Percentiles rank a stretch among this genome's conserved stretches.
phyloP scores from a whole-genome alignment of 2,888 invertebrate genomes.

The Parapristionchus giblindavisi region DNA sequence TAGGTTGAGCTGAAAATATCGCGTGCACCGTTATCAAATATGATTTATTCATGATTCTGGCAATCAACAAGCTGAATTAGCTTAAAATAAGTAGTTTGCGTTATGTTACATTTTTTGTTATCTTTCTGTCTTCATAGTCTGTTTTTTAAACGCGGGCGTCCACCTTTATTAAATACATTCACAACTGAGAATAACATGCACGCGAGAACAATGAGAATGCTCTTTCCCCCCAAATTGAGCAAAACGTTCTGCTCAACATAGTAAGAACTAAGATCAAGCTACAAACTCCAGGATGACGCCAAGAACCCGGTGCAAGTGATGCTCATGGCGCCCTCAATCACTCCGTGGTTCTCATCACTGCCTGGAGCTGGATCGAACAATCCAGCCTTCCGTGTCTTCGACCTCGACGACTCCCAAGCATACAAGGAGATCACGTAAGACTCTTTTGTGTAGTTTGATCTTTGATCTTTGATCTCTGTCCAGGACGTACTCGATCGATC shows the following conservation, averaged over 20 bases:
- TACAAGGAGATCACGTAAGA: constrained; percentile 54
- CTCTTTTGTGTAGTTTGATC: background rate
- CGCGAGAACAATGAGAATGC: no score
- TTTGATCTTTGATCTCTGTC: constrained; percentile 16
- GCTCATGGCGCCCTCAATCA: constrained; percentile 87
- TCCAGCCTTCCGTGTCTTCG: constrained; percentile 63
- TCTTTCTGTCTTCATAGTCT: no score
- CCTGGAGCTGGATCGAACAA: constrained; percentile 69
- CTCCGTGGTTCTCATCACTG: constrained; percentile 80
- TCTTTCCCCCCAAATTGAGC: constrained; percentile 13
- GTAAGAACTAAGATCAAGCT: constrained; percentile 1
- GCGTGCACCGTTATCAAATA: no score
- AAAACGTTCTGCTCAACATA: background rate
- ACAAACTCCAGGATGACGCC: constrained; percentile 50
- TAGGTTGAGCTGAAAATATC: no score
- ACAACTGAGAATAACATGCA: no score
- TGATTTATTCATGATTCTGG: no score
- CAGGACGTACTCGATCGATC: constrained; percentile 62
- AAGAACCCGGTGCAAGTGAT: constrained; percentile 83
- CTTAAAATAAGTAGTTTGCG: no score
- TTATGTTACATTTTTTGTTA: no score
- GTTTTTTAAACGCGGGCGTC: no score
- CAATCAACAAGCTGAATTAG: no score
- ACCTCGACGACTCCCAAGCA: constrained; percentile 45
- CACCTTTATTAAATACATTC: no score